Conservation (phyloP, 1,140 invertebrate species). For the Drosophila neocordata region DNA sequence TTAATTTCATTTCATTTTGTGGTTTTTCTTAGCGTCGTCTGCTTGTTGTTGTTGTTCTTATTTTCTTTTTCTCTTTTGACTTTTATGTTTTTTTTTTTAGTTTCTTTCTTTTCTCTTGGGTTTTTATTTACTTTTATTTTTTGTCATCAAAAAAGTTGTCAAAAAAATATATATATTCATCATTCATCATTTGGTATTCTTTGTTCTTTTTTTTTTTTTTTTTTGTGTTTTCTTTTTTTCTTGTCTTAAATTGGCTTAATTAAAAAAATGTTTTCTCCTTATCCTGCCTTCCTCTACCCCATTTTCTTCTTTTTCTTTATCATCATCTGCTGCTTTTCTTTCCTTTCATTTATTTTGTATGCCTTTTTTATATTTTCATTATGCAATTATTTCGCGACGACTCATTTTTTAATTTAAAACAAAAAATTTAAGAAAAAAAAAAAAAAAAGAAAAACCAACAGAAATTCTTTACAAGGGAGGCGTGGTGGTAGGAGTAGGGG, state of each 20-base stretch:
- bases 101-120: slow-evolving; percentile 34
- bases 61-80: slow-evolving; percentile 30
- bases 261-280: slow-evolving; percentile 66
- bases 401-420: neutral
- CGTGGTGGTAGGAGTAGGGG: neutral
- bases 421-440: neutral
- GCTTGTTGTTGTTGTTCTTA: slow-evolving; percentile 2
- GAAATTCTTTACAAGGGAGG: neutral
- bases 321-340: slow-evolving; percentile 23
- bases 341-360: slow-evolving; percentile 27
- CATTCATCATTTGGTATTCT: slow-evolving; percentile 54
- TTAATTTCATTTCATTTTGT: slow-evolving; percentile 39
- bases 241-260: slow-evolving; percentile 72
- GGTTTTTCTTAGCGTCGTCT: slow-evolving; percentile 38
- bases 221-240: slow-evolving; percentile 1
- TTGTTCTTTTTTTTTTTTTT: neutral
- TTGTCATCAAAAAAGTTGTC: slow-evolving; percentile 73
- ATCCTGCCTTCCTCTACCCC: slow-evolving; percentile 29
- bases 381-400: slow-evolving; percentile 7
- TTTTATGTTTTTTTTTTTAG: slow-evolving; percentile 33
- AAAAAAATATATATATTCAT: slow-evolving; percentile 80
- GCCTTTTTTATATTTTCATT: slow-evolving; percentile 13
- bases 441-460: neutral
- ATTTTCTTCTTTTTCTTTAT: no score
- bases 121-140: slow-evolving; percentile 53